These are phyloP conservation scores for Anolis sagrei DNA, from an alignment of 2,113 vertebrate genomes.

Conservation along the genomic window DNA sequence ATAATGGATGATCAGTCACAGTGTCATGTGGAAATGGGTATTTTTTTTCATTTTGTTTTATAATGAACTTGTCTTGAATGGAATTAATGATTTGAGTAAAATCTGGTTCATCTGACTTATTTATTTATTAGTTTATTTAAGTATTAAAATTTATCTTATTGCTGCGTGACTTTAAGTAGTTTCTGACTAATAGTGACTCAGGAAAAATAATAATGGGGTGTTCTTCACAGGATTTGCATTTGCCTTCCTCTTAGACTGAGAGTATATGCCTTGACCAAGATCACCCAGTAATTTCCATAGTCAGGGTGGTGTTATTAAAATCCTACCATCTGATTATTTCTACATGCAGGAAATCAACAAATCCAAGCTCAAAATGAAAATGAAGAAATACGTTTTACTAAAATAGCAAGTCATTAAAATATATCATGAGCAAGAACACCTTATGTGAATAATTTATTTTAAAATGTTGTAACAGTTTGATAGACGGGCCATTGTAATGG, in stretches of 20 bases:
- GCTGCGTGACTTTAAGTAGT: too few species aligned
- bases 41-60: neutral
- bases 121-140: slow-evolving; percentile 36
- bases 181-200: too few species aligned
- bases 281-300: too few species aligned
- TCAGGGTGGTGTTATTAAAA: too few species aligned
- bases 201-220: too few species aligned
- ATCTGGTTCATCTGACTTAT: slow-evolving; percentile 24
- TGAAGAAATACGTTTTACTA: too few species aligned
- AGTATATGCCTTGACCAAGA: too few species aligned
- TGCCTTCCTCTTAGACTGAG: too few species aligned
- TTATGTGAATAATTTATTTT: neutral
- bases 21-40: neutral
- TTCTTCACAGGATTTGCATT: too few species aligned
- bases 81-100: slow-evolving; percentile 42
- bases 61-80: slow-evolving; percentile 46
- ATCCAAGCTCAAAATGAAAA: neutral
- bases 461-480: neutral
- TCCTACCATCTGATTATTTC: neutral
- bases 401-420: neutral
- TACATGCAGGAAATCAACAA: neutral
- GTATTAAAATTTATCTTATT: neutral
- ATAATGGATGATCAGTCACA: slow-evolving; percentile 25
- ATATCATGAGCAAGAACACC: neutral
- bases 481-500: neutral